These are phyloP conservation scores for Parnassius orleans DNA, from an alignment of 2,888 invertebrate species.

Conservation along the genomic window DNA sequence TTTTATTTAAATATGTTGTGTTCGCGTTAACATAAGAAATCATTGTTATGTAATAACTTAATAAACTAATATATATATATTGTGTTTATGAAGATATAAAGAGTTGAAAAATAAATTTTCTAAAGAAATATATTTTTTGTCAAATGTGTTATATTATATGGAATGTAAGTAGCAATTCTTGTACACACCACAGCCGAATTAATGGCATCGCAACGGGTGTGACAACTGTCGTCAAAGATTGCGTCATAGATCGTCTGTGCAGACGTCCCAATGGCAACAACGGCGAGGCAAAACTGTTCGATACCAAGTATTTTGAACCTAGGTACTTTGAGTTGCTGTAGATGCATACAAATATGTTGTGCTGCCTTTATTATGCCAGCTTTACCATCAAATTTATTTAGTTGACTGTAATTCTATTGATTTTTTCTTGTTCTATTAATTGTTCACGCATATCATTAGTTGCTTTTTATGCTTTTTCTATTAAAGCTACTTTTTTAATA, in stretches of 20 bases:
- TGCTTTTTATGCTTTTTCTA: not conserved
- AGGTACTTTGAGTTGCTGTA: slow-evolving; percentile 81
- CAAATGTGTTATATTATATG: not conserved
- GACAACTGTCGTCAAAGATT: slow-evolving; percentile 84
- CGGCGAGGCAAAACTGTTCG: slow-evolving; percentile 74
- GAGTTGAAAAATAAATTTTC: not conserved
- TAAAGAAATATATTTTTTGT: not conserved
- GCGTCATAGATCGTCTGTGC: slow-evolving; percentile 83
- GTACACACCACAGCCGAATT: slow-evolving; percentile 77
- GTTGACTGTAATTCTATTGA: too few species aligned
- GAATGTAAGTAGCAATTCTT: slow-evolving; percentile 14
- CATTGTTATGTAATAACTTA: too few species aligned
- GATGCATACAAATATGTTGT: slow-evolving; percentile 44
- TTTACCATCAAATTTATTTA: slow-evolving; percentile 11
- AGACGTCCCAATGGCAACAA: slow-evolving; percentile 64
- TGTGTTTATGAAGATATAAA: not conserved
- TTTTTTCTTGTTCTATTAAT: too few species aligned
- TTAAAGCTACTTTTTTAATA: not conserved
- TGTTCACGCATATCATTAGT: not conserved
- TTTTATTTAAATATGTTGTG: too few species aligned
- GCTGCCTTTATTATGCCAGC: slow-evolving; percentile 37
- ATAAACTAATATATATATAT: too few species aligned
- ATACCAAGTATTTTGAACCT: slow-evolving; percentile 84
- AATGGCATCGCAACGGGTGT: slow-evolving; percentile 87
- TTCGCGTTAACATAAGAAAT: too few species aligned